These are phyloP conservation scores for Haliaeetus albicilla DNA, from an alignment of 2,797 vertebrate genomes.

Conservation along the genomic window DNA sequence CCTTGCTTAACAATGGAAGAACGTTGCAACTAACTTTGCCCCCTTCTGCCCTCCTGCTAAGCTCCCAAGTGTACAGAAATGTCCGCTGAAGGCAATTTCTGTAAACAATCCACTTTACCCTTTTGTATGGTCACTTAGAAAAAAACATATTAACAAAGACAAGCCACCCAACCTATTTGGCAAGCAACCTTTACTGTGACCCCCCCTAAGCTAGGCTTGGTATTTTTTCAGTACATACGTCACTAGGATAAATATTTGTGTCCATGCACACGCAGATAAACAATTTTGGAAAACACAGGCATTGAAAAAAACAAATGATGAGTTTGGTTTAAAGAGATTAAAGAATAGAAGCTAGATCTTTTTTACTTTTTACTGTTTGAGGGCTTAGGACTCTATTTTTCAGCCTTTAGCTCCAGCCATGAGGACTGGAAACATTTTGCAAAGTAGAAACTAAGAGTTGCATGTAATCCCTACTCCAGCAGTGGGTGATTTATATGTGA, in stretches of 20 bases:
- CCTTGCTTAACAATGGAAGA: constrained; percentile 29
- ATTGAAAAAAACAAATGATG: not conserved
- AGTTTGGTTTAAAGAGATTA: constrained; percentile 11
- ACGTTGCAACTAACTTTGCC: constrained; percentile 21
- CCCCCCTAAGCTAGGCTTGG: not conserved
- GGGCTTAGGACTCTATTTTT: not conserved
- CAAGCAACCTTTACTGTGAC: not conserved
- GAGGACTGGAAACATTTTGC: not conserved
- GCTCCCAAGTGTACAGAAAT: not conserved
- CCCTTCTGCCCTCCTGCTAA: not conserved
- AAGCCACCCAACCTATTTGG: not conserved
- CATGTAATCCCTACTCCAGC: not conserved
- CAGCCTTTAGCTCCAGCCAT: not conserved
- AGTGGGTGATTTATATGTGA: not conserved
- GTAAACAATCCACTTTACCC: constrained; percentile 35
- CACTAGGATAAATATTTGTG: constrained; percentile 48
- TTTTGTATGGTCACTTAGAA: not conserved
- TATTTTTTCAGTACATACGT: not conserved
- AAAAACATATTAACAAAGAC: not conserved
- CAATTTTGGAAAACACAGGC: constrained; percentile 5
- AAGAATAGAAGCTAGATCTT: constrained; percentile 1
- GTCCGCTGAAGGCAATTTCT: not conserved
- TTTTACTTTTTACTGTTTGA: constrained; percentile 4
- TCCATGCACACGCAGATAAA: constrained; percentile 28
- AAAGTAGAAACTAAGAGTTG: not conserved